A percentile compares a stretch with the other conserved stretches of the same genome.
phyloP scores from a whole-genome alignment of 2,797 vertebrate genomes.

The Fundulus diaphanus region DNA sequence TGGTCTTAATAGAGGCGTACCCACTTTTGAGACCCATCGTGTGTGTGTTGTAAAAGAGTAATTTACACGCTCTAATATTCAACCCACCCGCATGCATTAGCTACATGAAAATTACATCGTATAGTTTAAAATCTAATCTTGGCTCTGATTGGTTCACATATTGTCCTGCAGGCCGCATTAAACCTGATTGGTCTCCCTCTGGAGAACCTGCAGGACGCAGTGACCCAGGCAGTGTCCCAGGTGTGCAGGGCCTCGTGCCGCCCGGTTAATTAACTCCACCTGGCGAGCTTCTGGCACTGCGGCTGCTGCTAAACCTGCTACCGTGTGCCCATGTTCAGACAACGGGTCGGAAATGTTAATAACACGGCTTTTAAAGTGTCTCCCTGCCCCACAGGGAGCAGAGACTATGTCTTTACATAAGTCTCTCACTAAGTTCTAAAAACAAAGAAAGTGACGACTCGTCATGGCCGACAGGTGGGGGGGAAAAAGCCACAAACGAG shows the following conservation, averaged over 20 bases:
- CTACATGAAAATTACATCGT: not conserved
- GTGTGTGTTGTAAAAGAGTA: not conserved
- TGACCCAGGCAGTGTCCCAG: constrained; percentile 69
- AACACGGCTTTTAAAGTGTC: constrained; percentile 17
- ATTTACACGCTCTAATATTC: not conserved
- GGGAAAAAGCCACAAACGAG: constrained; percentile 8
- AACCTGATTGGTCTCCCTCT: constrained; percentile 27
- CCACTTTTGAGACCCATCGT: not conserved
- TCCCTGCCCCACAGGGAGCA: constrained; percentile 11
- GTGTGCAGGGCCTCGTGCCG: constrained; percentile 48
- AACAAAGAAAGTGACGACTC: not conserved
- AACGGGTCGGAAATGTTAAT: constrained; percentile 69
- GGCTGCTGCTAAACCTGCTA: constrained; percentile 56
- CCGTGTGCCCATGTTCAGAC: constrained; percentile 37
- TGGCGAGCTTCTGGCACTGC: too few relatives aligned
- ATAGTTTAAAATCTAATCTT: not conserved
- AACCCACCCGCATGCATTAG: not conserved
- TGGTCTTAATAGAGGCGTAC: not conserved
- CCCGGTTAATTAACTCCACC: constrained; percentile 64
- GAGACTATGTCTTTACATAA: constrained; percentile 19
- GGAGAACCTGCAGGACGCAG: constrained; percentile 33
- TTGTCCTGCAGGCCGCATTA: constrained; percentile 1
- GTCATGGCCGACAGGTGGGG: not conserved
- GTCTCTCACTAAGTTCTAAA: constrained; percentile 27
- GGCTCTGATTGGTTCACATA: not conserved